Evolutionary conservation across 2,113 vertebrate genomes (phyloP).

Genomic region (Australoheros scitulus): DNA sequence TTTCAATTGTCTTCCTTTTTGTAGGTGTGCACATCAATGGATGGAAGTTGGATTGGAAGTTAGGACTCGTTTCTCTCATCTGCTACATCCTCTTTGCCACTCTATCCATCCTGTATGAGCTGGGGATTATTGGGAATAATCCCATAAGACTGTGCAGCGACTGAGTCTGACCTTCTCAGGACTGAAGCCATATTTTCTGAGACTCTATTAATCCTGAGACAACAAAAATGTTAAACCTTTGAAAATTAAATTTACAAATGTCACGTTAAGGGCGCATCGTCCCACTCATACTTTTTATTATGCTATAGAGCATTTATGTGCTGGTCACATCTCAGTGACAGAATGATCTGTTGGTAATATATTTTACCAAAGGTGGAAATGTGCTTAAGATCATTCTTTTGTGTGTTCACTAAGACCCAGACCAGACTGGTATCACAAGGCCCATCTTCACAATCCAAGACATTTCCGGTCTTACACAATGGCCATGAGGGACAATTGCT

Average conservation of each 20-base stretch:
- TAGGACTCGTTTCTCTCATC: conserved; percentile 86
- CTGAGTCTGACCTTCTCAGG: conserved; percentile 60
- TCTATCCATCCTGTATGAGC: conserved; percentile 91
- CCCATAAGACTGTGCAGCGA: conserved; percentile 84
- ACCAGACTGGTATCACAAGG: not conserved
- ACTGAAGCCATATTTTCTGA: conserved; percentile 31
- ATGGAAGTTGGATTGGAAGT: conserved; percentile 93
- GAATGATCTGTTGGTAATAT: not conserved
- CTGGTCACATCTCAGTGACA: conserved; percentile 29
- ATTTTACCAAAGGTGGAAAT: conserved; percentile 12
- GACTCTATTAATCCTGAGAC: not conserved
- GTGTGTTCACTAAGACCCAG: not conserved
- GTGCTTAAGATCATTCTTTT: conserved; percentile 15
- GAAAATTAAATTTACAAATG: conserved; percentile 20
- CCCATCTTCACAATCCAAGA: not conserved
- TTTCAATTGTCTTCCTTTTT: conserved; percentile 91
- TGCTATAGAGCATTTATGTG: not conserved
- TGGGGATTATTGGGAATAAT: conserved; percentile 93
- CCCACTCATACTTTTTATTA: not conserved
- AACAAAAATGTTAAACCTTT: conserved; percentile 25
- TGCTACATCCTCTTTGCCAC: conserved; percentile 88
- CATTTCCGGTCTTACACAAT: not conserved
- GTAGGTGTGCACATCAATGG: conserved; percentile 88
- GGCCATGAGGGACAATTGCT: conserved; percentile 8
- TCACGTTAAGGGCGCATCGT: not conserved